Evolutionary conservation across 2,797 vertebrate species (phyloP), one percentile per base, ranked within the genome.

Genomic region (Alauda arvensis): DNA sequence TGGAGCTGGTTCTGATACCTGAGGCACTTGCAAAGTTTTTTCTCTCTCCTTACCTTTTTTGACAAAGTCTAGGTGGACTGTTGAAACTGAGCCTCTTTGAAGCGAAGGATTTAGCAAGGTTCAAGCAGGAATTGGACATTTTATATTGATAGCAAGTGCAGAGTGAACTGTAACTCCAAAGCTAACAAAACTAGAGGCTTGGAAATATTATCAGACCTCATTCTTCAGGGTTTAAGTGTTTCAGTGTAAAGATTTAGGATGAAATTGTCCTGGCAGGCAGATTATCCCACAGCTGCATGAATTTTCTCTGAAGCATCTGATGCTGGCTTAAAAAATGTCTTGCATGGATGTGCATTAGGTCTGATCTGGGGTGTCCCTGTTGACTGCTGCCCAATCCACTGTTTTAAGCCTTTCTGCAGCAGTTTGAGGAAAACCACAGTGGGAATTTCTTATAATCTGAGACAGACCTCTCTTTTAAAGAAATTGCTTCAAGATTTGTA

Each of bases 181-280:
- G 57, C 59, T 77, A 91, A 79, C 49, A 85, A 90, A 91, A 82
- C 77, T 37, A 65, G 87, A 91, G 63, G 49, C 72, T 90, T 93
- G 90, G 86, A 91, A 94, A 85, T 76, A 63, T 40, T 88, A 87
- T 81, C 79, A 92, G 67, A 61, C 77, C 24, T 91, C 88, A 71
- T 92, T 89, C 77, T 91, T 90, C 24, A 70, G 70, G 77, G 51
- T 87, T 92, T 94, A 92, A 91, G 49, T 76, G 52, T 85, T 75
- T 80, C 83, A 91, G 23, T 53, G 63, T 28, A 83, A 92, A 88
- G 90, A 87, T 91, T 90, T 82, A 85, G 65, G 65, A 81, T 82
- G 74, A 95, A 91, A 89, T 92, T 70, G 82, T 92, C 88, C 79
- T 94, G 86, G 77, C 90, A 92, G 87, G 78, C 70, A 92, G 91